A percentile compares a stretch with the other conserved stretches of the same genome.
These are phyloP conservation scores for Cardiocondyla obscurior DNA, from an alignment of 1,140 invertebrate genomes.

Conservation along the genomic window DNA sequence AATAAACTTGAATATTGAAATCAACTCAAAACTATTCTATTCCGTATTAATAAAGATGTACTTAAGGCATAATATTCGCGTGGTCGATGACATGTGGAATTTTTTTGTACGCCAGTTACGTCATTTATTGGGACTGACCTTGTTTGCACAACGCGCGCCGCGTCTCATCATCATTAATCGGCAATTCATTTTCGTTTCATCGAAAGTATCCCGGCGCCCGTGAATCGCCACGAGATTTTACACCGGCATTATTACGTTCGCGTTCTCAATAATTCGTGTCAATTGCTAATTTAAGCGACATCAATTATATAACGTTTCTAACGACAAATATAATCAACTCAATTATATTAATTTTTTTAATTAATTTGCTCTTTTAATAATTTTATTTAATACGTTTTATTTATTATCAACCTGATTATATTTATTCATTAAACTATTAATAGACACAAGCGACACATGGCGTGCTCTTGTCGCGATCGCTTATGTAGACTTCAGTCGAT, in stretches of 20 bases:
- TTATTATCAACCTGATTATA: too few species aligned
- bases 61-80: not conserved
- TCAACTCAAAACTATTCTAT: too few species aligned
- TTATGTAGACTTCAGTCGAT: constrained; percentile 2
- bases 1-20: not conserved
- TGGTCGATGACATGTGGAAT: not conserved
- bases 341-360: too few species aligned
- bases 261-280: constrained; percentile 16
- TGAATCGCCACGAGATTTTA: constrained; percentile 29
- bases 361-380: too few species aligned
- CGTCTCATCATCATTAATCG: constrained; percentile 42
- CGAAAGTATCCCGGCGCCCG: not conserved
- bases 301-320: too few species aligned
- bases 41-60: too few species aligned
- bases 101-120: constrained; percentile 3
- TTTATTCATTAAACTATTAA: too few species aligned
- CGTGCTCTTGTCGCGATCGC: not conserved
- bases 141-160: constrained; percentile 18
- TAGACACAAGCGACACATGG: too few species aligned
- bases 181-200: constrained; percentile 20
- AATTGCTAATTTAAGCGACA: constrained; percentile 35
- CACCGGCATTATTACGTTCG: constrained; percentile 23
- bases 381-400: too few species aligned
- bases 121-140: not conserved
- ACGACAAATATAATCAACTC: too few species aligned